Evolutionary conservation across 2,797 vertebrate genomes (phyloP), one percentile per base, ranked within the genome.

Genomic region (Geotrypetes seraphini): DNA sequence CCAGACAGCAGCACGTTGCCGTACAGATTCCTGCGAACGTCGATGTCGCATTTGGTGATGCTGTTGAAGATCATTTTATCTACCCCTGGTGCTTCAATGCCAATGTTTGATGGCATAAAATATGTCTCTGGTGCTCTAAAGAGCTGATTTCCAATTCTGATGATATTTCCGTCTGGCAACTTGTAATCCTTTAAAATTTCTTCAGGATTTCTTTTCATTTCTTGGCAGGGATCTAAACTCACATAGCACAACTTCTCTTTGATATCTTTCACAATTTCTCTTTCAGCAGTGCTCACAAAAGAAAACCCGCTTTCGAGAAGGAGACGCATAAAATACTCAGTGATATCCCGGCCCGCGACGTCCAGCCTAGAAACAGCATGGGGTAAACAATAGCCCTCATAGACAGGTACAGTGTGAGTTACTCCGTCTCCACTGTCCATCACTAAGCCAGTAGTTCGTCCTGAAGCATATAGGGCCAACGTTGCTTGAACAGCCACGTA

Each of bases 191-290:
- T 42, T 28, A 27, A 22, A 10, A 49, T 27, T 10, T 56, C 41
- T 12, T 43, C 43, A 1, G 32, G 19, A 10, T 33, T 47, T 5
- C 29, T 35, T 35, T 36, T 47, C 19, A 53, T 36, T 25, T 71
- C 57, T 18, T 43, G 13, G n/a, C 7, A 2, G 2, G 48, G 42
- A 4, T 69, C 46, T 12, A 50, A 20, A 3, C 53, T 46, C 7
- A 60, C 18, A 0, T 58, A 64, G 32, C 63, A 63, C 9, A 60
- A 23, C 19, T 60, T 55, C 39, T 65, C 58, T 27, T 65, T 58
- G 12, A 54, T 56, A 7, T 58, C 44, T 27, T 45, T 50, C 22
- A 58, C 42, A 1, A 58, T 58, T 11, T 65, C 53, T 10, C 50
- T 47, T 29, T 62, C 57, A 1, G 64, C 47, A 1, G 50, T 50